phyloP scores from a whole-genome alignment of 2,797 vertebrate genomes.

The Buceros bicornis region DNA sequence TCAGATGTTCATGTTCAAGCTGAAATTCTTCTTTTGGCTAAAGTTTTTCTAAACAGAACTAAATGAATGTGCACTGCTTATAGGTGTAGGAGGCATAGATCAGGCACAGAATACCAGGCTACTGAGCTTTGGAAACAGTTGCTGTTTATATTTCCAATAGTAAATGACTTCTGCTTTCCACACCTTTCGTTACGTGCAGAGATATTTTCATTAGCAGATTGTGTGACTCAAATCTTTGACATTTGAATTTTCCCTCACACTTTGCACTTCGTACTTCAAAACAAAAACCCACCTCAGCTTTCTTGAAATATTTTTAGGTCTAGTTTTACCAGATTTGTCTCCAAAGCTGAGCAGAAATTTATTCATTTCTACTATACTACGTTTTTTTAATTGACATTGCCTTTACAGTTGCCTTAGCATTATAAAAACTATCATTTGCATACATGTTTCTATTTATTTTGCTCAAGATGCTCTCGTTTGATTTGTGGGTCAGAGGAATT shows the following conservation, averaged over 20 bases:
- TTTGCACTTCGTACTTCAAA: neutral
- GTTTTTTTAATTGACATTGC: neutral
- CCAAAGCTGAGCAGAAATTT: neutral
- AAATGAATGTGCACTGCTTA: neutral
- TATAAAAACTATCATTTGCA: neutral
- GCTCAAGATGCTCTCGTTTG: neutral
- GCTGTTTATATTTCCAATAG: neutral
- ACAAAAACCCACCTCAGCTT: neutral
- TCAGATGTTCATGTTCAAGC: neutral
- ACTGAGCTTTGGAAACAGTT: neutral
- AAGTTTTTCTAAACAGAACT: neutral
- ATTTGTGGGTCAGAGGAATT: neutral
- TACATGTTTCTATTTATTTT: neutral
- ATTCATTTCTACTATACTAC: neutral
- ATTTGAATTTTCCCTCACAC: neutral
- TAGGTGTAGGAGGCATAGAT: neutral
- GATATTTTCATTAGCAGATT: neutral
- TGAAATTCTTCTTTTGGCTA: neutral
- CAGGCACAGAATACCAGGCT: neutral
- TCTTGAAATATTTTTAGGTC: conserved; percentile 10
- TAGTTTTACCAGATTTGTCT: neutral
- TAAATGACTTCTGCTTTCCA: neutral
- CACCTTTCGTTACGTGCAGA: neutral
- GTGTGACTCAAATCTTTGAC: neutral
- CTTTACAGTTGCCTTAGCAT: neutral